A percentile compares a stretch with the other conserved stretches of the same genome.
Conservation (phyloP, 2,113 vertebrate species). For the Zingel zingel region DNA sequence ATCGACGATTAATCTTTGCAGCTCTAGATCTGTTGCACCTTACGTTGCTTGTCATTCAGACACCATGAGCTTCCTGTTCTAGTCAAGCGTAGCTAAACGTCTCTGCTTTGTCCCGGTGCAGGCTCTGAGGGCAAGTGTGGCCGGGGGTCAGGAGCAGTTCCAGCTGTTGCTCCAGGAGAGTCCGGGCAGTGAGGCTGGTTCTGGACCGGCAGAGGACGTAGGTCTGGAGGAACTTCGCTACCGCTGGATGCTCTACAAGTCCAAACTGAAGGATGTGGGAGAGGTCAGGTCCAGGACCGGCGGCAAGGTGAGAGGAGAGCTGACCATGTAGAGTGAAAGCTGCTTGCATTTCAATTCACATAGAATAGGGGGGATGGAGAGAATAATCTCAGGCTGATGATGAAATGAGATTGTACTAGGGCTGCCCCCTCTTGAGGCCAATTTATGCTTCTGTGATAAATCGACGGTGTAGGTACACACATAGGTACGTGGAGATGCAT, state of each 20-base stretch:
- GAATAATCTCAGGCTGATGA: neutral
- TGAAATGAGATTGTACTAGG: no score
- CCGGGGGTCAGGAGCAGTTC: conserved; percentile 85
- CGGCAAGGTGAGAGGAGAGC: conserved; percentile 62
- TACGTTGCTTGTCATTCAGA: no score
- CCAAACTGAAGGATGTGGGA: conserved; percentile 87
- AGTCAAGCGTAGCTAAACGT: neutral
- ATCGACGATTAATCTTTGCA: no score
- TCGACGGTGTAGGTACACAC: no score
- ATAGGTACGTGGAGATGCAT: no score
- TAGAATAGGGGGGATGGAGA: no score
- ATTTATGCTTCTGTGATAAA: no score
- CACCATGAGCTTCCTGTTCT: neutral
- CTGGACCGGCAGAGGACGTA: conserved; percentile 74
- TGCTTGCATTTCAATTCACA: neutral
- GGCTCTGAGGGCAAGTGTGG: conserved; percentile 83
- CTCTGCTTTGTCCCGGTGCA: conserved; percentile 58
- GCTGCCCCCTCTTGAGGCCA: no score
- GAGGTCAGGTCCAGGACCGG: conserved; percentile 38
- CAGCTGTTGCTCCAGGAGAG: conserved; percentile 72
- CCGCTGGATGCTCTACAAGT: conserved; percentile 95
- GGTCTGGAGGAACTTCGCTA: conserved; percentile 90
- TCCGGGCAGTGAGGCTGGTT: conserved; percentile 54
- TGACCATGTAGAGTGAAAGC: neutral
- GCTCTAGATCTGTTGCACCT: no score